Base-by-base conservation (phyloP, 1,140 invertebrate genomes). In the Trissolcus basalis region DNA sequence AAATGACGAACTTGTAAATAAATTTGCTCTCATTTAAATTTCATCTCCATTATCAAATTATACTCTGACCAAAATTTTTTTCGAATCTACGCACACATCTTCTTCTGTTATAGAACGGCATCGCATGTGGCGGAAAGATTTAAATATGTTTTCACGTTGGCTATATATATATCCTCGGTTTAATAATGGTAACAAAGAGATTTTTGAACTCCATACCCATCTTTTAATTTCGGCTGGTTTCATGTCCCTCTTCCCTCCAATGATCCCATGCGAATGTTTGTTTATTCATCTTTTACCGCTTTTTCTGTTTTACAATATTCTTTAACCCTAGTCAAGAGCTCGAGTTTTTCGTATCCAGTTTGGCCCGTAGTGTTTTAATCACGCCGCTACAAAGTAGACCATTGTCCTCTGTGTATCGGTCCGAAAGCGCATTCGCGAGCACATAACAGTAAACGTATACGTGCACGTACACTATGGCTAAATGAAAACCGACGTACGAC, bases 331-430 rank as follows among this genome's bases (percentile, higher is more conserved):
- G 50, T 63, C 68, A 69, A 69, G 60, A 75, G 68, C 58, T 35
- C 10, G 47, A 63, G 48, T 67, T 71, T 82, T 80, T 58, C 65
- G 63, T 71, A 74, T 74, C 53, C 78, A 72, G 77, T 80, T 83
- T 74, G 68, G 73, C 64, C 79, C 76, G 81, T 82, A 84, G 82
- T 84, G 82, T 84, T 87, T 86, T 88, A 87, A 88, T 87, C 85
- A 86, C 82, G 79, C 75, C 56, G 77, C 82, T 80, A 86, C 84
- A 87, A 86, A 87, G 86, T 87, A 86, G 79, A 79, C 83, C 65
- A 85, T 86, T 86, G 83, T 87, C 80, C 84, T 85, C 53, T 60
- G 79, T 81, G 73, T 83, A 86, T 85, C 83, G 81, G 85, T 81
- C 80, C 83, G 80, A 83, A 78, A 80, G 82, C 64, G 79, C 74